Conservation (phyloP, 2,113 vertebrate species). For the Neolamprologus ventralis region DNA sequence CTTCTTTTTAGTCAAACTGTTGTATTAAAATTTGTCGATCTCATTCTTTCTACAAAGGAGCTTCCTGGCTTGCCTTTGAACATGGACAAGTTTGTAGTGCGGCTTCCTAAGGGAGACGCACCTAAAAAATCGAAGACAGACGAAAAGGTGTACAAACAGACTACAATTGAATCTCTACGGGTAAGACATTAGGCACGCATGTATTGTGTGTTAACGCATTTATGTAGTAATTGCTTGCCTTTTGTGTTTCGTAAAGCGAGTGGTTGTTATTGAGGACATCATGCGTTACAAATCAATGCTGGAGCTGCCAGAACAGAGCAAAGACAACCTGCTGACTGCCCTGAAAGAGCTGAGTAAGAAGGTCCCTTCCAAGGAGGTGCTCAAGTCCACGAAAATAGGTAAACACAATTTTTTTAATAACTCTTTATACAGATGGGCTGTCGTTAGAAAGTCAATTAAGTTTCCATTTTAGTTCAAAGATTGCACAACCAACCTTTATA, state of each 20-base stretch:
- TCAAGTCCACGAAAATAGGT: constrained; percentile 88
- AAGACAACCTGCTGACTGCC: constrained; percentile 80
- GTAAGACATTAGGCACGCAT: constrained; percentile 54
- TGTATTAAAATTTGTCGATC: not conserved
- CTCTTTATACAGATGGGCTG: not conserved
- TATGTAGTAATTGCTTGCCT: too few species aligned
- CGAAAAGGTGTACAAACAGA: constrained; percentile 78
- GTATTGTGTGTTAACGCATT: not conserved
- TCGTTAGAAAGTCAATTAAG: not conserved
- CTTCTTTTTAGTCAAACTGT: not conserved
- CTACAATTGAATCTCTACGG: constrained; percentile 87
- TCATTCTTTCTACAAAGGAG: not conserved
- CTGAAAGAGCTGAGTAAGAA: constrained; percentile 89
- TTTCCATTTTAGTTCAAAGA: not conserved
- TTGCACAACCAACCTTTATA: not conserved
- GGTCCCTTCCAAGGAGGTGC: constrained; percentile 88
- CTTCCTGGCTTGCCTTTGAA: not conserved
- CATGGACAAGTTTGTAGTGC: constrained; percentile 88
- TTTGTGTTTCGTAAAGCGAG: constrained; percentile 77
- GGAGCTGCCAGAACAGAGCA: constrained; percentile 82
- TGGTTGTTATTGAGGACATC: constrained; percentile 95
- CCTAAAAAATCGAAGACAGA: constrained; percentile 39
- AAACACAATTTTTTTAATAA: not conserved
- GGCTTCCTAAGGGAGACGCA: constrained; percentile 58
- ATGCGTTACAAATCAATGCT: constrained; percentile 84